Evolutionary conservation across 2,113 vertebrate species (phyloP).

Genomic region (Cathartes aura): DNA sequence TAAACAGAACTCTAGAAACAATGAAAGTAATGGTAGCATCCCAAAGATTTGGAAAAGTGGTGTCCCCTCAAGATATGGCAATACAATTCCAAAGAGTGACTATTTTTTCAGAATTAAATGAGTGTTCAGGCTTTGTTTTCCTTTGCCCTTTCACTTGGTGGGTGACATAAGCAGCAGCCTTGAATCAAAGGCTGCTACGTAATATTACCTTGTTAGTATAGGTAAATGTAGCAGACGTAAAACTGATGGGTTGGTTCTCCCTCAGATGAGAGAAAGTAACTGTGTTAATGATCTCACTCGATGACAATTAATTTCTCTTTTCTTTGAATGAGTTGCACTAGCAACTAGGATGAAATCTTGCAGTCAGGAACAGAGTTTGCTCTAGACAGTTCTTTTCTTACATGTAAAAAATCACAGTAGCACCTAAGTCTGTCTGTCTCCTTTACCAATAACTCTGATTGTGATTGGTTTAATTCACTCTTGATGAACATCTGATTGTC

Average conservation of each 20-base stretch:
- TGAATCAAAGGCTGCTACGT: background rate
- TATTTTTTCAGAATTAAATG: background rate
- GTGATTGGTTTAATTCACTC: background rate
- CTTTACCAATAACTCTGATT: background rate
- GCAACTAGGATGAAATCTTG: background rate
- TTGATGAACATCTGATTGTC: background rate
- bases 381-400: background rate
- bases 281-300: background rate
- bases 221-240: background rate
- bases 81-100: background rate
- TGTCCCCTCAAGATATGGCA: background rate
- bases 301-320: background rate
- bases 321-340: background rate
- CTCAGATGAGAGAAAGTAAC: background rate
- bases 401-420: background rate
- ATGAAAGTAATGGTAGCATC: background rate
- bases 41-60: background rate
- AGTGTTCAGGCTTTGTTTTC: background rate
- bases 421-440: background rate
- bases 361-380: background rate
- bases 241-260: background rate
- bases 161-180: background rate
- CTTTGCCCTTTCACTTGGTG: background rate
- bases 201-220: background rate
- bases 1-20: background rate